Evolutionary conservation across 2,797 vertebrate genomes (phyloP), one percentile per base, ranked within the genome.

Genomic region (Galagoides demidoff): DNA sequence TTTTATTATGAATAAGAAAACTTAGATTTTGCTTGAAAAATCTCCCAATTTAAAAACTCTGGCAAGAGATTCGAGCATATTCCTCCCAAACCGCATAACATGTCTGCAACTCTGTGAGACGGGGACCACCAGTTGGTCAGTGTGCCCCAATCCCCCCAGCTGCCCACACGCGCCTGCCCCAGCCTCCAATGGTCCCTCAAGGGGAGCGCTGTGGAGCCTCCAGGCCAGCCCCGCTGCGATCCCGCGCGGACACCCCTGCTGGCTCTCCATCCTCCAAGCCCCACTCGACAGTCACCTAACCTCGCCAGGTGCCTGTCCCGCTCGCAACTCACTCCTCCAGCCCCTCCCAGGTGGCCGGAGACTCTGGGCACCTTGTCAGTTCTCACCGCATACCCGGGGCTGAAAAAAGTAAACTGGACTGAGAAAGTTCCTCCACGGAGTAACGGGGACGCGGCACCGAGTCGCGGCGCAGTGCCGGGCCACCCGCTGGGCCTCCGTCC

Each of bases 261-360:
- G 95, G 90, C 59, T 77, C 93, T 73, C 82, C 94, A 90, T 71
- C 89, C 95, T 87, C 78, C 73, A 52, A 1, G 39, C 79, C 79
- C 63, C 63, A 5, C 76, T 39, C 57, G 2, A 2, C 78, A 2
- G 88, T 29, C 1, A 23, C 49, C 83, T 29, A 20, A 52, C 45
- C 78, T 37, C 39, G 27, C 91, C 55, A 66, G 85, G 71, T n/a
- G 92, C 27, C 7, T 10, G 93, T 61, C 90, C 85, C 61, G 59
- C 78, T 57, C 7, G 39, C 34, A 45, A 81, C 85, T 70, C 76
- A 1, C 2, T 34, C 66, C 89, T 22, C 81, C 2, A 6, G 81
- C 37, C 85, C 92, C 89, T 23, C n/a, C 31, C 77, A 1, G 89
- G 49, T 43, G 57, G 7, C 63, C 74, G 5, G 95, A 93, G 77